A percentile compares a stretch with the other conserved stretches of the same genome.
phyloP scores from a whole-genome alignment of 1,140 invertebrate genomes.

The Trypoxylus dichotomus region DNA sequence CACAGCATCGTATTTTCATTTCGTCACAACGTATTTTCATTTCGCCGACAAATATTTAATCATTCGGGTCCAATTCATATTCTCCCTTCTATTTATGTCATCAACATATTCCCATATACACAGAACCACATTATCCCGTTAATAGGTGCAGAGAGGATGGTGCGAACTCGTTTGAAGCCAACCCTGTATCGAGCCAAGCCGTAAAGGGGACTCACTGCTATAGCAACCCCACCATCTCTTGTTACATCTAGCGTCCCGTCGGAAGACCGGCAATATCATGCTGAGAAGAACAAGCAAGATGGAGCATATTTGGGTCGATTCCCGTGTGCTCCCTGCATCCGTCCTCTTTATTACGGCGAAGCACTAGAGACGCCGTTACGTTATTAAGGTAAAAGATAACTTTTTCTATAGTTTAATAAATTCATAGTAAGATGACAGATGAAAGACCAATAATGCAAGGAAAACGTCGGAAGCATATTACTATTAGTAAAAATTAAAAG shows the following conservation, averaged over 20 bases:
- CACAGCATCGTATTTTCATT: no score
- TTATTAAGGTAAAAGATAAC: constrained; percentile 14
- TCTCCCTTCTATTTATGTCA: neutral
- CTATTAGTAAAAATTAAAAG: neutral
- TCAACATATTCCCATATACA: neutral
- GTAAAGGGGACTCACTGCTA: neutral
- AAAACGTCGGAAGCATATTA: neutral
- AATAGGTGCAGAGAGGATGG: neutral
- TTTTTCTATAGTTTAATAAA: constrained; percentile 1
- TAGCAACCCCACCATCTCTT: neutral
- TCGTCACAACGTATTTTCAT: no score
- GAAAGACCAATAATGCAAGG: neutral
- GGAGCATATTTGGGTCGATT: neutral
- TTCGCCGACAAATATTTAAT: no score
- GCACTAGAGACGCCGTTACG: constrained; percentile 21
- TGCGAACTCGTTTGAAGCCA: neutral
- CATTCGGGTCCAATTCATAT: no score
- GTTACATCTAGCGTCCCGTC: neutral
- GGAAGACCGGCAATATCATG: neutral
- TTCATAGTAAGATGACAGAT: neutral
- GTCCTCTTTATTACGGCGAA: constrained; percentile 12
- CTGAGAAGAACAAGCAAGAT: neutral
- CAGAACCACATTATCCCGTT: neutral
- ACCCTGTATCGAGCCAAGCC: neutral
- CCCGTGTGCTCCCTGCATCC: neutral